Conservation (phyloP, 2,888 invertebrate genomes). For the Xylota segnis region DNA sequence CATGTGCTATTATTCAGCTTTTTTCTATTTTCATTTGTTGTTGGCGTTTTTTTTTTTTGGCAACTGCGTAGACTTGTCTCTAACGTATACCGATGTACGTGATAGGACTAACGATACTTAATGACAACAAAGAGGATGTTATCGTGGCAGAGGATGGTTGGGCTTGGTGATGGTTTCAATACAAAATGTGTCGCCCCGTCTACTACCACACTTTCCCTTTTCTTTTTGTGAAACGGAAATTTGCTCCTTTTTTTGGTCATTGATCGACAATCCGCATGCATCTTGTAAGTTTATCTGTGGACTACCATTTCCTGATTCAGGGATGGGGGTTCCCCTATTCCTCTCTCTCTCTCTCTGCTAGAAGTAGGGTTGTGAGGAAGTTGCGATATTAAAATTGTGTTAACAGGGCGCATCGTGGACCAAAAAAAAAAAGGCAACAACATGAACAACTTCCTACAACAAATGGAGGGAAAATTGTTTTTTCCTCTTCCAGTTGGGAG, state of each 20-base stretch:
- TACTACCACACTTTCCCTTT: neutral
- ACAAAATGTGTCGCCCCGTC: constrained; percentile 39
- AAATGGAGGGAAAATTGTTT: constrained; percentile 29
- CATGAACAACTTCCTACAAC: constrained; percentile 41
- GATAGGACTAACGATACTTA: constrained; percentile 37
- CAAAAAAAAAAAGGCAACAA: constrained; percentile 25
- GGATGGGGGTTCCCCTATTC: neutral
- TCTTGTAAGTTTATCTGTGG: constrained; percentile 14
- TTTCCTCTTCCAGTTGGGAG: neutral
- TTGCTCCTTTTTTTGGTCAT: constrained; percentile 60
- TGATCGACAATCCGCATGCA: constrained; percentile 58
- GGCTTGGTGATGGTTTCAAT: constrained; percentile 29
- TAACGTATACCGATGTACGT: constrained; percentile 35
- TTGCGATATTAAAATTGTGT: constrained; percentile 41
- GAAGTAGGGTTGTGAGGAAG: neutral
- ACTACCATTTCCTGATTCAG: constrained; percentile 43
- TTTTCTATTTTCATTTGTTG: constrained; percentile 4
- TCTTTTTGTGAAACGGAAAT: constrained; percentile 42
- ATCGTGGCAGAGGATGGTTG: neutral
- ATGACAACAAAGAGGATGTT: constrained; percentile 43
- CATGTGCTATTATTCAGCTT: constrained; percentile 49
- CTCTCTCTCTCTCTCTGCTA: neutral
- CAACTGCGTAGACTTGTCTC: constrained; percentile 24
- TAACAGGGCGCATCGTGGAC: constrained; percentile 53
- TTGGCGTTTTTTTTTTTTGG: neutral